A percentile compares a stretch with the other conserved stretches of the same genome.
Evolutionary conservation across 1,140 invertebrate genomes (phyloP).

Genomic region (Anthonomus grandis): DNA sequence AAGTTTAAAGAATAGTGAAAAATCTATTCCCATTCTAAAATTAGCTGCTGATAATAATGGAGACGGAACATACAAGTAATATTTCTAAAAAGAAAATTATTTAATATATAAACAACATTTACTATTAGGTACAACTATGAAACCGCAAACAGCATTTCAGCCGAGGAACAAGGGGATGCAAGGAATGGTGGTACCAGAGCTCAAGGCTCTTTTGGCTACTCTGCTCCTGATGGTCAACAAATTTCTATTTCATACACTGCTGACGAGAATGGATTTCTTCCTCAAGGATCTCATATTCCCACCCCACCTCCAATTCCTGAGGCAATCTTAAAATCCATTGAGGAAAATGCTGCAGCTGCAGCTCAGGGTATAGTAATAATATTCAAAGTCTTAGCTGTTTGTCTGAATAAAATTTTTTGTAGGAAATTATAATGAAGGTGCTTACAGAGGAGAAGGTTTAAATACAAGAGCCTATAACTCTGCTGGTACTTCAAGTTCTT

Average conservation of each 20-base stretch:
- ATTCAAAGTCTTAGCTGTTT: no score
- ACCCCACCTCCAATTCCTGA: constrained; percentile 52
- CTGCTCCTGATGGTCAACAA: constrained; percentile 53
- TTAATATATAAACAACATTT: background rate
- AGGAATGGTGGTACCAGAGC: constrained; percentile 39
- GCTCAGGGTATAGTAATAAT: constrained; percentile 30
- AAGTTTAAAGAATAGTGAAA: no score
- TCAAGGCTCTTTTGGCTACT: constrained; percentile 56
- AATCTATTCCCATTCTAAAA: constrained; percentile 49
- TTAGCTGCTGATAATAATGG: constrained; percentile 24
- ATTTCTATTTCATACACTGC: constrained; percentile 56
- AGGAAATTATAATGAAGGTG: constrained; percentile 31
- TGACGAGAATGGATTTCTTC: constrained; percentile 56
- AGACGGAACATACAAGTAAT: constrained; percentile 44
- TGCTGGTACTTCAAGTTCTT: no score
- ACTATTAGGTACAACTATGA: constrained; percentile 56
- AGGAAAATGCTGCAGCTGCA: constrained; percentile 47
- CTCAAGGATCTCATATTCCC: constrained; percentile 51
- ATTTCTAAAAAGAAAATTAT: background rate
- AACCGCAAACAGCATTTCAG: constrained; percentile 57
- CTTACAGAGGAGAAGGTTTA: constrained; percentile 23
- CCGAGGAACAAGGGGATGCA: constrained; percentile 52
- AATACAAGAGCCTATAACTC: constrained; percentile 2
- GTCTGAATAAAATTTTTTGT: no score
- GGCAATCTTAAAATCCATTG: constrained; percentile 51